Conservation (phyloP, 2,113 vertebrate genomes). For the Oostethus manadensis region DNA sequence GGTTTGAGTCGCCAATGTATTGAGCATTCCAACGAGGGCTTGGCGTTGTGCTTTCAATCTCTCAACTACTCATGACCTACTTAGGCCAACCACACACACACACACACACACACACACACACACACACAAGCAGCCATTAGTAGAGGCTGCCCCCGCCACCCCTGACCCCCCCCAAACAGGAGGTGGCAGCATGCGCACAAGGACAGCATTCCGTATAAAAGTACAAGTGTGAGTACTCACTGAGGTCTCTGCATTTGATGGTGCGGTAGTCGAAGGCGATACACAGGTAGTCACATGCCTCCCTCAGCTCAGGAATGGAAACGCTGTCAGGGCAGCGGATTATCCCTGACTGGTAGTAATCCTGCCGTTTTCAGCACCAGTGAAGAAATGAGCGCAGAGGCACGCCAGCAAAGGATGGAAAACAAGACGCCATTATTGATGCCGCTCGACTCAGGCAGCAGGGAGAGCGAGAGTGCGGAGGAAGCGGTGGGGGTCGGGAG, state of each 20-base stretch:
- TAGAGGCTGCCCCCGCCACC: slow-evolving; percentile 42
- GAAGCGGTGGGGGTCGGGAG: background rate
- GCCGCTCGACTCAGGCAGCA: slow-evolving; percentile 23
- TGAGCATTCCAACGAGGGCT: too few species aligned
- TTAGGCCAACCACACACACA: slow-evolving; percentile 28
- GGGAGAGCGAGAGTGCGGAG: background rate
- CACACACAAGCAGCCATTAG: slow-evolving; percentile 19
- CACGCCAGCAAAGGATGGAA: slow-evolving; percentile 28
- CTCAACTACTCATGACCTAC: slow-evolving; percentile 64
- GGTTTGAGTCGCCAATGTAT: too few species aligned
- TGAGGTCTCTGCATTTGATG: slow-evolving; percentile 99
- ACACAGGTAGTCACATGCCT: slow-evolving; percentile 99
- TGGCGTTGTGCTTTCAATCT: slow-evolving; percentile 1
- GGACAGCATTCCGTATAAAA: too few species aligned
- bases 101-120: slow-evolving; percentile 18
- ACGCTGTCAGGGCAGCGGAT: slow-evolving; percentile 98
- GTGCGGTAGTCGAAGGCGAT: slow-evolving; percentile 98
- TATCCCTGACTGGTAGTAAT: slow-evolving; percentile 99
- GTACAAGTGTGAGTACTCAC: slow-evolving; percentile 85
- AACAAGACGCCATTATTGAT: slow-evolving; percentile 70
- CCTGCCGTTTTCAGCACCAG: slow-evolving; percentile 73
- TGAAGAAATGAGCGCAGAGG: too few species aligned
- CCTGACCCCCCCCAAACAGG: slow-evolving; percentile 31
- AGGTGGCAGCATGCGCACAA: too few species aligned
- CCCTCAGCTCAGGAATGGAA: slow-evolving; percentile 97